These are phyloP conservation scores for Listrodromus nycthemerus DNA, from an alignment of 2,888 invertebrate species.

Conservation along the genomic window DNA sequence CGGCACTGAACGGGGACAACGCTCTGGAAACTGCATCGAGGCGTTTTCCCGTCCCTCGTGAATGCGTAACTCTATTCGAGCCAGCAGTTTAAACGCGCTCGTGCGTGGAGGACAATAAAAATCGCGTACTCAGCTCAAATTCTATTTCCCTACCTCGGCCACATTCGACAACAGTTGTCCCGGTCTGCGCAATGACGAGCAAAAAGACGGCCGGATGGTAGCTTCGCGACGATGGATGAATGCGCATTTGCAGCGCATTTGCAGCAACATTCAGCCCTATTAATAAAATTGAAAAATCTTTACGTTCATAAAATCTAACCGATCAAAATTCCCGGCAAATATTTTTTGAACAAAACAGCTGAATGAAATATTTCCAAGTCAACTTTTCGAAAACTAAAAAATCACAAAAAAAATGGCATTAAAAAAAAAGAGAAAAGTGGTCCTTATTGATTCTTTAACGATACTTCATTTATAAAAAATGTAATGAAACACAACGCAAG, in stretches of 20 bases:
- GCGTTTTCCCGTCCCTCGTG: slow-evolving; percentile 31
- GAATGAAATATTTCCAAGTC: too few relatives aligned
- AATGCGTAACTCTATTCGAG: slow-evolving; percentile 22
- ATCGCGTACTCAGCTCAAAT: slow-evolving; percentile 19
- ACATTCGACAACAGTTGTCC: background rate
- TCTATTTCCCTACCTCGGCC: slow-evolving; percentile 16
- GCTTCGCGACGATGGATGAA: slow-evolving; percentile 48
- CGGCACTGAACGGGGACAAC: slow-evolving; percentile 34
- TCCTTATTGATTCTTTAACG: too few relatives aligned
- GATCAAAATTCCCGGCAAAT: too few relatives aligned
- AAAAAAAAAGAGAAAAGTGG: too few relatives aligned
- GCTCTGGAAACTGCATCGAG: slow-evolving; percentile 50
- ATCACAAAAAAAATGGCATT: too few relatives aligned
- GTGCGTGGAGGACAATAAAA: slow-evolving; percentile 46
- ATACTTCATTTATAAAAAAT: too few relatives aligned
- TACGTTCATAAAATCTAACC: too few relatives aligned
- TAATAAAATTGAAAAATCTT: too few relatives aligned
- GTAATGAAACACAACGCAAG: too few relatives aligned
- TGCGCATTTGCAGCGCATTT: background rate
- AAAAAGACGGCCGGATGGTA: slow-evolving; percentile 41
- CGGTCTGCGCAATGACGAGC: slow-evolving; percentile 45
- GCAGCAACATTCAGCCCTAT: too few relatives aligned
- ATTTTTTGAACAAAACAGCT: too few relatives aligned
- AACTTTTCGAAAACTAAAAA: too few relatives aligned
- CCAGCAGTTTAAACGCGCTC: slow-evolving; percentile 36